Evolutionary conservation across 1,140 invertebrate species (phyloP), one percentile per base, ranked within the genome.

Genomic region (Popillia japonica): DNA sequence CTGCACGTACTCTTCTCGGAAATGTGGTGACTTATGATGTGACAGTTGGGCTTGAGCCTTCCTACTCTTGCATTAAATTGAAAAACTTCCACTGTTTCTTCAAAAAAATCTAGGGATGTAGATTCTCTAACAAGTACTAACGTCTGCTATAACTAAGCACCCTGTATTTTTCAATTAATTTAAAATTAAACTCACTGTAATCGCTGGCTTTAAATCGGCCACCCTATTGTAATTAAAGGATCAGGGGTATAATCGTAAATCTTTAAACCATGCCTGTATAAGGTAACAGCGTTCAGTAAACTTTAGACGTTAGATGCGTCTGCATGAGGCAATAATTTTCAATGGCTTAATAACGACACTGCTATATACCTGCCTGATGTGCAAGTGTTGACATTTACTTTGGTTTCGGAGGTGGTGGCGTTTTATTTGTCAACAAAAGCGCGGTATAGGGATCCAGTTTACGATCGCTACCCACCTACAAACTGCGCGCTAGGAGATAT

Each of bases 301-400:
- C 61, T 68, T 68, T 68, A 68, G n/a, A n/a, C 61, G 22, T 68
- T 27, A 22, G 61, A 68, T 68, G 61, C 17, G 61, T 68, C 61
- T 68, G 61, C 14, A 68, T 27, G 61, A 34, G 61, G 61, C 61
- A 27, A 68, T 68, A 68, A 68, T 68, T 68, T 68, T 22, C 8
- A 68, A 68, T 68, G 22, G 61, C 61, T 68, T 22, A 68, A 68
- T 68, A 68, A 68, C 61, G 61, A 10, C 61, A 22, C 48, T 17
- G 61, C 44, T 14, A 17, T 17, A 17, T 14, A 20, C 23, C 61
- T n/a, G 61, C 27, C 61, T 34, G 61, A 68, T 68, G 61, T 68
- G 61, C 22, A 68, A 68, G 61, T 68, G 61, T 68, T 68, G 61
- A 68, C 61, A 68, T 68, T 68, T 68, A 68, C 61, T 68, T 68